Base-by-base conservation (phyloP, 1,140 invertebrate species). In the Calosoma granatense region DNA sequence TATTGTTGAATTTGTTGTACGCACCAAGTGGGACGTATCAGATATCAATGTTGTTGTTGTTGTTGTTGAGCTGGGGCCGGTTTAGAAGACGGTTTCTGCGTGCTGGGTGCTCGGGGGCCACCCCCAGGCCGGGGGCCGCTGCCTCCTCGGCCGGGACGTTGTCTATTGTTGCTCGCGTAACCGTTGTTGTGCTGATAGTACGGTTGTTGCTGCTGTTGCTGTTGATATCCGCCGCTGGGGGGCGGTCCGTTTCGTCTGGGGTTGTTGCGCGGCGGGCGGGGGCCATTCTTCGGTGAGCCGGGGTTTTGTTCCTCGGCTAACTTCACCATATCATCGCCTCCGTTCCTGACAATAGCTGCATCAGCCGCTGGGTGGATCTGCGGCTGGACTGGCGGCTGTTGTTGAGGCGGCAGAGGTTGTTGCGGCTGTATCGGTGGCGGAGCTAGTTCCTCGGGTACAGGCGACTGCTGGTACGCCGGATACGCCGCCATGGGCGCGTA, bases 131-230 rank as follows among this genome's bases (percentile, higher is more conserved):
- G 4, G 9, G 6, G 9, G 6, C 41, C 41, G 41, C 15, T 17
- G 15, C 41, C 41, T 17, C 26, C 26, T 30, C 41, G 9, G 17
- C 41, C 41, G 3, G 41, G 15, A 12, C 41, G 41, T 55, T 65
- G 64, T 51, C 61, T 65, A 15, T 64, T 62, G 43, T 66, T 62
- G 52, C 65, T 66, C 55, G 58, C 64, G 58, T 70, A 68, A 30
- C 67, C 63, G 55, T 71, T 68, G 58, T 69, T 69, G 57, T 69
- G 66, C 26, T 64, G 60, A 47, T 65, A 63, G 51, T 63, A 65
- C 47, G 63, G 60, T 56, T 68, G 67, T n/a, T n/a, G n/a, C 36
- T 65, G 54, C 22, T 63, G 60, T 54, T 64, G 59, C 52, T 15
- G 61, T 54, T 2, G 60, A 55, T n/a, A n/a, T n/a, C n/a, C n/a